Conservation (phyloP, 1,140 invertebrate species). For the Heliconius eleuchia region DNA sequence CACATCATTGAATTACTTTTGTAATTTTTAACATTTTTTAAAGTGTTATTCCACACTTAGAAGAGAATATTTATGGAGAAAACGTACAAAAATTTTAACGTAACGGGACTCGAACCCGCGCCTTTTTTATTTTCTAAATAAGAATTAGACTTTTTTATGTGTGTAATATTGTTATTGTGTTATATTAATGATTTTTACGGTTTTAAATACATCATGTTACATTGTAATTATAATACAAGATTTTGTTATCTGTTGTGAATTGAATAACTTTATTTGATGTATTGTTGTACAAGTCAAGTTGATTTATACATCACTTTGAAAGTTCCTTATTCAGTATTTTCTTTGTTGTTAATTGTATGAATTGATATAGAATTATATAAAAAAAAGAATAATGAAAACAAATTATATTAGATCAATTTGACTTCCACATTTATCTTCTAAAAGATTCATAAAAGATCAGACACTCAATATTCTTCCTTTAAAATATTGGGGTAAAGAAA, state of each 20-base stretch:
- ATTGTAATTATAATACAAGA: neutral
- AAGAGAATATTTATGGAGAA: no score
- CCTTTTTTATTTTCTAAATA: no score
- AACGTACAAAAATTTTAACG: no score
- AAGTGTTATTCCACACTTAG: no score
- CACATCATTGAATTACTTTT: no score
- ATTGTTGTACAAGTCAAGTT: neutral
- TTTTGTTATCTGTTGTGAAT: neutral
- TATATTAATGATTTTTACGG: neutral
- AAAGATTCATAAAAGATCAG: no score
- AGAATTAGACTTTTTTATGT: no score
- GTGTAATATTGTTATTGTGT: neutral
- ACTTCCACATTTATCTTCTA: no score
- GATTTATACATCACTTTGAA: neutral
- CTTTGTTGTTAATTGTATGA: neutral
- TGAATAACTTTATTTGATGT: neutral
- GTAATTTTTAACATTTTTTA: no score
- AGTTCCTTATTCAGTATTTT: neutral
- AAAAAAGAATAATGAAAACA: neutral
- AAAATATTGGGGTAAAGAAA: no score
- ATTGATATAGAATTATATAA: neutral
- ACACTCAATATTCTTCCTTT: no score
- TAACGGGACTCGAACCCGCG: no score
- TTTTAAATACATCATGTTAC: neutral
- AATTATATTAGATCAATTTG: neutral